These are phyloP conservation scores for Pangasianodon gigas DNA, from an alignment of 2,113 vertebrate genomes.

Conservation along the genomic window DNA sequence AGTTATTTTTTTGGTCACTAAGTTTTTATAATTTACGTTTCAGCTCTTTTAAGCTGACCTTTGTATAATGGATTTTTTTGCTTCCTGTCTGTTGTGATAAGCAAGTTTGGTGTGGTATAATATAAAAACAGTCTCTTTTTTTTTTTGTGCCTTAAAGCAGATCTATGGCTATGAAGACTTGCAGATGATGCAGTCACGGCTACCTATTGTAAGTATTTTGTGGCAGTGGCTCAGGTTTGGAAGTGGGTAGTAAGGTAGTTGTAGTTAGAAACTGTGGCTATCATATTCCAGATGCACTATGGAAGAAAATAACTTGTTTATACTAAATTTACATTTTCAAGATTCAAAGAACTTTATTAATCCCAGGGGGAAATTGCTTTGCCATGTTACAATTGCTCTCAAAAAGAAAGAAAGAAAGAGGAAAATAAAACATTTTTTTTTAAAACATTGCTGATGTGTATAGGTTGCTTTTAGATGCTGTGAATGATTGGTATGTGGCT, in stretches of 20 bases:
- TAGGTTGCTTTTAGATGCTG: neutral
- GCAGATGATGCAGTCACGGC: constrained; percentile 93
- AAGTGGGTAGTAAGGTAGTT: neutral
- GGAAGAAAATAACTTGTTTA: neutral
- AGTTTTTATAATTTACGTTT: neutral
- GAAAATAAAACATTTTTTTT: neutral
- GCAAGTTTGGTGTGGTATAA: neutral
- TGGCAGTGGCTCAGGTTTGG: neutral
- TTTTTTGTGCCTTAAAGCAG: constrained; percentile 71
- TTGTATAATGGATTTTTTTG: neutral
- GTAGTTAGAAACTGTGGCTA: neutral
- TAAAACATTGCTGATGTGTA: neutral
- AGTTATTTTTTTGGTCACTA: neutral
- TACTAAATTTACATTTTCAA: neutral
- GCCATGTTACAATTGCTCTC: no score
- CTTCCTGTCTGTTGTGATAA: neutral
- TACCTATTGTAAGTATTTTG: constrained; percentile 86
- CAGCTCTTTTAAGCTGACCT: neutral
- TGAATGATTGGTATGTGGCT: neutral
- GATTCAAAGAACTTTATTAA: no score
- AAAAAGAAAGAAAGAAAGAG: no score
- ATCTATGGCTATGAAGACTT: constrained; percentile 97
- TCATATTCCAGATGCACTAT: neutral
- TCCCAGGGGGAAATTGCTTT: no score
- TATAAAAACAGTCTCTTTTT: neutral